Base-by-base conservation (phyloP, 2,888 invertebrate genomes). In the Cremastinae sp. region DNA sequence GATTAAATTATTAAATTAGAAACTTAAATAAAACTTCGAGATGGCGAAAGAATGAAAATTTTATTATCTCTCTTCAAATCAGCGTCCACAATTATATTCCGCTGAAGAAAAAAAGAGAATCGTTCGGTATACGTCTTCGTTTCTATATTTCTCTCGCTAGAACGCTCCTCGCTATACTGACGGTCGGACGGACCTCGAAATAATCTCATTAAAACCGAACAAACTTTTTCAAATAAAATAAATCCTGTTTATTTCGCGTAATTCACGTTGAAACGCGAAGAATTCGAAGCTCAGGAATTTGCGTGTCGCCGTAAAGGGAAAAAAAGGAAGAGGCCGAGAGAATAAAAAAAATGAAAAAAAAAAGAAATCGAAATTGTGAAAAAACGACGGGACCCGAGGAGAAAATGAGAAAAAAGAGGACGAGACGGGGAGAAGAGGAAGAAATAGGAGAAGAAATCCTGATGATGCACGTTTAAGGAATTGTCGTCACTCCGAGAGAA, bases 381-480 rank as follows among this genome's bases (percentile, higher is more conserved):
- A 58, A 61, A 51, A 69, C n/a, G 41, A 16, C 28, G 28, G 16
- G 14, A 43, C 37, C 9, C 28, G 43, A 20, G 62, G 51, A 53
- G 49, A 45, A 62, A 68, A 70, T 49, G 28, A 28, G 28, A 28
- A 28, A 28, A n/a, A 28, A 28, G 28, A 28, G 5, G 2, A 28
- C 28, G 28, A 28, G 5, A 28, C 28, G 28, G 28, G 28, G 28
- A 28, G 28, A 5, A 12, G 53, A 51, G 28, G 55, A 22, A 41
- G 55, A 51, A 72, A 56, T 53, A 41, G 37, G 51, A 59, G 49
- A 59, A 59, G 39, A 20, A n/a, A 47, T 59, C 62, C 22, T 58
- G 72, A 73, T 73, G 76, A 73, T 69, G 51, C 72, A 69, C 64
- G 69, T 59, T 73, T 51, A 28, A 64, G 61, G 72, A 73, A 76